Evolutionary conservation across 2,113 vertebrate genomes (phyloP).

Genomic region (Colaptes auratus): DNA sequence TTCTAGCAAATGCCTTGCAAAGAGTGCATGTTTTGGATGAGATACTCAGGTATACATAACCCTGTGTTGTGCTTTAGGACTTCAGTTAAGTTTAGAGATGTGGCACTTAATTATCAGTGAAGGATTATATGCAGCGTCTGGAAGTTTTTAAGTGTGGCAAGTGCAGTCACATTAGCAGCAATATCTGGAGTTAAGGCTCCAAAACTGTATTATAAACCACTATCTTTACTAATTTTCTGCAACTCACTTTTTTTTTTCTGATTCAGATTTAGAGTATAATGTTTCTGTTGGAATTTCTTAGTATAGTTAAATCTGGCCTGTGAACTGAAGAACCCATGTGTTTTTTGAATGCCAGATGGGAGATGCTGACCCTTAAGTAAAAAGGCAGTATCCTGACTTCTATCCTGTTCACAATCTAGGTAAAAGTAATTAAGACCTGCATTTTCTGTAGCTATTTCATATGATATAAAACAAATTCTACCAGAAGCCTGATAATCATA

Average conservation of each 20-base stretch:
- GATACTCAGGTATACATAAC: neutral
- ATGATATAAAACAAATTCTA: slow-evolving; percentile 31
- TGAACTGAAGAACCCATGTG: neutral
- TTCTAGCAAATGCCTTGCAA: neutral
- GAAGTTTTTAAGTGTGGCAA: neutral
- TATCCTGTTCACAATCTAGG: neutral
- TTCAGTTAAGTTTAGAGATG: neutral
- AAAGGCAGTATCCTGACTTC: neutral
- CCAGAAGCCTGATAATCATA: neutral
- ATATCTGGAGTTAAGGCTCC: neutral
- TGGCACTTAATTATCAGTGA: neutral
- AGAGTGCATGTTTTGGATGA: neutral
- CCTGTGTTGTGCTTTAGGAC: neutral
- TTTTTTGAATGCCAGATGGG: neutral
- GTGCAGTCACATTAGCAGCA: neutral
- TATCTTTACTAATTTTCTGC: neutral
- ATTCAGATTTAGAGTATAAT: neutral
- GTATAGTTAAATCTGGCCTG: neutral
- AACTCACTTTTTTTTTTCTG: neutral
- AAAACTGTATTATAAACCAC: neutral
- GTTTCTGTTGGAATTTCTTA: neutral
- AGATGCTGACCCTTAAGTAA: neutral
- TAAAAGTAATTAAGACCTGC: neutral
- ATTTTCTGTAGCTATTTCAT: slow-evolving; percentile 29
- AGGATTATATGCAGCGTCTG: neutral